phyloP scores from a whole-genome alignment of 2,113 vertebrate species.

The Mesocricetus auratus region DNA sequence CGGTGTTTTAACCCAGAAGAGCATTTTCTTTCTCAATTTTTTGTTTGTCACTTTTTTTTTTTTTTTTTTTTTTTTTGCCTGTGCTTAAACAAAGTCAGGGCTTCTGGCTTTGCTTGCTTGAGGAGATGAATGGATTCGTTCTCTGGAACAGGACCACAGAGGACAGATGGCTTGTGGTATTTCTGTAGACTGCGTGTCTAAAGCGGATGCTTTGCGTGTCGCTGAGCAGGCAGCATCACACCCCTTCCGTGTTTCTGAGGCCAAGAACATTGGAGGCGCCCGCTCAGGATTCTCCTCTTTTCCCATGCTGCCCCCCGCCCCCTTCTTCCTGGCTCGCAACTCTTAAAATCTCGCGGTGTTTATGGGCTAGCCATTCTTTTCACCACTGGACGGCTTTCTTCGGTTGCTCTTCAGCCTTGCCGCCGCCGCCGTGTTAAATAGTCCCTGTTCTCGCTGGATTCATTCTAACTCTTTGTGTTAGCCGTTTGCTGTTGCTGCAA shows the following conservation, averaged over 20 bases:
- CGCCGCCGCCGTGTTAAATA: not conserved
- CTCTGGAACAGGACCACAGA: not conserved
- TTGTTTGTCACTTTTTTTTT: not conserved
- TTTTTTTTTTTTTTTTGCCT: constrained; percentile 14
- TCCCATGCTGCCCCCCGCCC: not conserved
- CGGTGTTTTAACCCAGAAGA: not conserved
- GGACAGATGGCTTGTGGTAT: not conserved
- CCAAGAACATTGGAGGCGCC: too few species aligned
- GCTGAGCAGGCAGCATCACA: not conserved
- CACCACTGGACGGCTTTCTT: not conserved
- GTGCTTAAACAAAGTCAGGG: not conserved
- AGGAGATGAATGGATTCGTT: not conserved
- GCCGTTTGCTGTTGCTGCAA: not conserved
- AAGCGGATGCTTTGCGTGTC: not conserved
- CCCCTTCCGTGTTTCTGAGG: not conserved
- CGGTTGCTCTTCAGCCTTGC: not conserved
- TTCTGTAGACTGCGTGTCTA: not conserved
- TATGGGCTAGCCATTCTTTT: not conserved
- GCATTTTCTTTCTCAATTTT: constrained; percentile 3
- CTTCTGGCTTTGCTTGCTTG: not conserved
- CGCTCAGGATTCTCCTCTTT: not conserved
- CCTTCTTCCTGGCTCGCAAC: not conserved
- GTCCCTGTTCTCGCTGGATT: not conserved
- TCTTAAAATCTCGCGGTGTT: not conserved
- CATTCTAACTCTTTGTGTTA: not conserved